Conservation (phyloP, 2,888 invertebrate genomes). For the Nemotelus pantherinus region DNA sequence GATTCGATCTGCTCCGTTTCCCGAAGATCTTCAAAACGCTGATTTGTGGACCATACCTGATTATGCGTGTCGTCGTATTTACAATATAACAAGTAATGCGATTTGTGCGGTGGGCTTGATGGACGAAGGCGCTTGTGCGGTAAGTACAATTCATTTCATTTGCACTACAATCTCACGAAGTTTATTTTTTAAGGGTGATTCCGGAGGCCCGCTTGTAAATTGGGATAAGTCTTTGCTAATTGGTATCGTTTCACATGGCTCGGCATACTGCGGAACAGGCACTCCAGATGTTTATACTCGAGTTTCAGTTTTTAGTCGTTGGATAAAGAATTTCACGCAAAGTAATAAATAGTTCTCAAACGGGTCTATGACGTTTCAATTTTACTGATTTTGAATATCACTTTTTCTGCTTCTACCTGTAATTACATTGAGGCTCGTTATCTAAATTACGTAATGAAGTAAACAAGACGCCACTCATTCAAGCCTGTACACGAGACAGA, state of each 20-base stretch:
- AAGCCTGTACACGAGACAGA: no score
- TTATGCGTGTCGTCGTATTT: slow-evolving; percentile 53
- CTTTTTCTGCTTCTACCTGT: no score
- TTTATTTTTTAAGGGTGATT: slow-evolving; percentile 40
- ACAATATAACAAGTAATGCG: slow-evolving; percentile 19
- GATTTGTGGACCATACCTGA: slow-evolving; percentile 60
- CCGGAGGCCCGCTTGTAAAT: slow-evolving; percentile 44
- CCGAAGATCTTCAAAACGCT: slow-evolving; percentile 58
- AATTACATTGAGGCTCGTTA: no score
- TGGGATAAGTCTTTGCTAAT: slow-evolving; percentile 22
- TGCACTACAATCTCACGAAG: neutral
- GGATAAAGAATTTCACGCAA: slow-evolving; percentile 26
- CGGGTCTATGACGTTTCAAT: no score
- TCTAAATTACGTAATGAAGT: no score
- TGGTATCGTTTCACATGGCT: slow-evolving; percentile 42
- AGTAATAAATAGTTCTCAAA: neutral
- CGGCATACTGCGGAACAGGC: slow-evolving; percentile 39
- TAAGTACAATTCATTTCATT: neutral
- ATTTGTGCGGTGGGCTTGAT: slow-evolving; percentile 31
- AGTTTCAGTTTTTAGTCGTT: slow-evolving; percentile 37
- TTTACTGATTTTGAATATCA: no score
- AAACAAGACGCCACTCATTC: no score
- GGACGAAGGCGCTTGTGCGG: slow-evolving; percentile 43
- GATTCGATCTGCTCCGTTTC: slow-evolving; percentile 56
- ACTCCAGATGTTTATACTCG: slow-evolving; percentile 43